Evolutionary conservation across 2,113 vertebrate species (phyloP), one percentile per base, ranked within the genome.

Genomic region (Apaloderma vittatum): DNA sequence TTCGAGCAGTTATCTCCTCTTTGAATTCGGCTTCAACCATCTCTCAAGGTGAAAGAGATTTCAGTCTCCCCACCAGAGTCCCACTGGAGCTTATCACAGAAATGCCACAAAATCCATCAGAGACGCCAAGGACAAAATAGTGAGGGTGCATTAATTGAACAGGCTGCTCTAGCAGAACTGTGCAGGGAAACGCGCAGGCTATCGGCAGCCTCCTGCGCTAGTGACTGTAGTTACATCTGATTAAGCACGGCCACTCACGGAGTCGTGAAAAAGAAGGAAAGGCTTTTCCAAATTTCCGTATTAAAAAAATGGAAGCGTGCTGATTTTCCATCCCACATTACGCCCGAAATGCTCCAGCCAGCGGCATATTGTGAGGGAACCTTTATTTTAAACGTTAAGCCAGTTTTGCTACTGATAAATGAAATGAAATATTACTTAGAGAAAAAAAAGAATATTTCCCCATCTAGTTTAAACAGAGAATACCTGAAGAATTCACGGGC

Each of bases 391-490:
- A 79, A 55, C 0, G 11, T 30, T 59, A 62, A 80, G 51, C 14
- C 21, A 32, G 49, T 90, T 40, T 94, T 49, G 27, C 49, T 40
- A 54, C 40, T 10, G 63, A 90, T 68, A 80, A 85, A 58, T 15
- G 29, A 80, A 46, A 51, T 17, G 55, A 71, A 62, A 80, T 59
- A 55, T 89, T 81, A 59, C 68, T 55, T 6, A 18, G 43, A 52
- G 78, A 92, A 94, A 65, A 78, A 36, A 2, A 32, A 45, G 37
- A 71, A 11, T 18, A 72, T 66, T 80, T 86, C 67, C 51, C 79
- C 55, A 73, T 65, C 43, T 46, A 85, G 63, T 67, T 90, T 76
- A 83, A 94, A 96, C 2, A 49, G 87, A 67, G 88, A 86, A 95
- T 61, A 96, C 51, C 55, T 74, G 36, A 78, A 86, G 68, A 88